Conservation (phyloP, 2,888 invertebrate genomes). For the Eueremaeus valkanovi region DNA sequence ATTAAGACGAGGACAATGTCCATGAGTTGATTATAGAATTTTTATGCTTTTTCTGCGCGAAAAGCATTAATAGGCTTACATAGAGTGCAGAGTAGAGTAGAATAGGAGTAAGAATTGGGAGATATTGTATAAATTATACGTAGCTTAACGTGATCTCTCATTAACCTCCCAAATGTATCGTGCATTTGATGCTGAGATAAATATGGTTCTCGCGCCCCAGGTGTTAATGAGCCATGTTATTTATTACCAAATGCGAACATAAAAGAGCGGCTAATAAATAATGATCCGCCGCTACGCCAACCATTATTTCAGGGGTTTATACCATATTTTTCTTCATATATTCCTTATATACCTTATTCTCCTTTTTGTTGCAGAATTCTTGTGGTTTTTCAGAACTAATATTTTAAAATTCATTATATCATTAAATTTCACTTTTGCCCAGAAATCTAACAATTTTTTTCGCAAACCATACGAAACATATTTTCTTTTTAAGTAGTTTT, state of each 20-base stretch:
- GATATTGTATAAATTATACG: conserved; percentile 1
- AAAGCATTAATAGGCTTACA: too few species aligned
- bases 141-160: conserved; percentile 29
- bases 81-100: too few species aligned
- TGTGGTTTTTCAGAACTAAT: conserved; percentile 12
- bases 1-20: too few species aligned
- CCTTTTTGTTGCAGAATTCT: not conserved
- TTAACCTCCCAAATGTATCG: conserved; percentile 27
- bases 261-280: conserved; percentile 28
- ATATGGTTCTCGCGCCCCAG: conserved; percentile 36
- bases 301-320: conserved; percentile 8
- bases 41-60: too few species aligned
- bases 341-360: not conserved
- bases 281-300: conserved; percentile 2
- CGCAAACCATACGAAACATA: not conserved
- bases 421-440: not conserved
- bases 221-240: conserved; percentile 30
- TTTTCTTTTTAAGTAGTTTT: too few species aligned
- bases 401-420: not conserved
- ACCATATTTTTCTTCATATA: not conserved
- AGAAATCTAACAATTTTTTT: not conserved
- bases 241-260: conserved; percentile 11
- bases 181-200: conserved; percentile 29
- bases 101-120: not conserved
- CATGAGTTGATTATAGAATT: too few species aligned